Evolutionary conservation across 2,113 vertebrate genomes (phyloP).

Genomic region (Cygnus buccinator): DNA sequence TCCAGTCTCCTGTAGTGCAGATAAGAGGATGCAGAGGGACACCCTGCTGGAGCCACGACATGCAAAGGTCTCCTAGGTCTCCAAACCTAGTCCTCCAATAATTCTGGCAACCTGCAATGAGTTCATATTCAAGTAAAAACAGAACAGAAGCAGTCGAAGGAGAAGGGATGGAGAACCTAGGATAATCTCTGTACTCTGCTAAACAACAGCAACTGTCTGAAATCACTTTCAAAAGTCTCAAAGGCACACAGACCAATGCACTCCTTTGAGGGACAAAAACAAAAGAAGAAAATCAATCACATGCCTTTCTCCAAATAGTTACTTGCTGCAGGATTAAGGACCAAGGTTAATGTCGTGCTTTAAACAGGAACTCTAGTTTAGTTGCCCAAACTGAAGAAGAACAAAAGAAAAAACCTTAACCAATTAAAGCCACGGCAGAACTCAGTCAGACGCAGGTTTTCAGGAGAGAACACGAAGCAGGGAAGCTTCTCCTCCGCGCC

Average conservation of each 20-base stretch:
- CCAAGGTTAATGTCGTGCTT: background rate
- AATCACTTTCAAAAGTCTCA: background rate
- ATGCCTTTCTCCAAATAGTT: background rate
- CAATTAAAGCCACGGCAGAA: background rate
- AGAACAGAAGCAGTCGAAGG: background rate
- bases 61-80: background rate
- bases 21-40: background rate
- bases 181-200: background rate
- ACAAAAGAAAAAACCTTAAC: background rate
- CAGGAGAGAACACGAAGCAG: background rate
- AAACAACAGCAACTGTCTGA: background rate
- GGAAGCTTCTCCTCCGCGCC: background rate
- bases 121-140: conserved; percentile 57
- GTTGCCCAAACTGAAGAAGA: background rate
- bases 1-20: background rate
- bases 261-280: background rate
- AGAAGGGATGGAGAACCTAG: background rate
- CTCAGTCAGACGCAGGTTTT: background rate
- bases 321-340: background rate
- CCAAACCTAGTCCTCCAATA: background rate
- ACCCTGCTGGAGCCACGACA: background rate
- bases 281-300: background rate
- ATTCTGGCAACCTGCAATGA: background rate
- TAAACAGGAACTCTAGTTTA: background rate
- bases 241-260: background rate